Percentiles rank a stretch among this genome's conserved stretches.
Evolutionary conservation across 2,113 vertebrate species (phyloP).

Genomic region (Arenaria interpres): DNA sequence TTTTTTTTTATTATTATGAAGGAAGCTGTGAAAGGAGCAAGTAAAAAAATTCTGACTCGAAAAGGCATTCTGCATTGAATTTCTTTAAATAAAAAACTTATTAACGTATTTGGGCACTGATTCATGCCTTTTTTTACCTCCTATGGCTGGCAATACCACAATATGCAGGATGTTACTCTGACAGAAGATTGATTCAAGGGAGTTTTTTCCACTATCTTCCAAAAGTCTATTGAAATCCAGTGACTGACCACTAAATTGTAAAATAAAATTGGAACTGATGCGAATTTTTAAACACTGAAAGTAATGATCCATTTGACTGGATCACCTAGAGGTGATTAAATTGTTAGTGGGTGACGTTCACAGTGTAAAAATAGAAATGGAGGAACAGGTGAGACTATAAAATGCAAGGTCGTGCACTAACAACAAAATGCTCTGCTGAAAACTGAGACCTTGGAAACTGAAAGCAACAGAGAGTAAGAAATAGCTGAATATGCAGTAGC

Average conservation of each 20-base stretch:
- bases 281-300: neutral
- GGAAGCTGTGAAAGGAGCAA: neutral
- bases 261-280: neutral
- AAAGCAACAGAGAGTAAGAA: neutral
- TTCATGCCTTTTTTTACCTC: neutral
- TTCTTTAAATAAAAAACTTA: neutral
- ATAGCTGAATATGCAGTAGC: neutral
- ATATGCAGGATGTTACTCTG: neutral
- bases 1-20: constrained; percentile 1
- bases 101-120: neutral
- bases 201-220: neutral
- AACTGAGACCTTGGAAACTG: neutral
- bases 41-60: neutral
- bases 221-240: neutral
- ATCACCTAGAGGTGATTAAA: neutral
- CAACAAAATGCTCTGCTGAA: neutral
- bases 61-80: neutral
- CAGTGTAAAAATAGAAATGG: neutral
- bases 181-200: neutral
- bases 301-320: neutral
- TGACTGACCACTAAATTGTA: neutral
- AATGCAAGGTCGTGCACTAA: neutral
- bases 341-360: neutral
- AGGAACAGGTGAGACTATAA: neutral
- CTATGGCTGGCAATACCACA: neutral